phyloP scores from a whole-genome alignment of 2,888 invertebrate species.

The Eupeodes luniger region DNA sequence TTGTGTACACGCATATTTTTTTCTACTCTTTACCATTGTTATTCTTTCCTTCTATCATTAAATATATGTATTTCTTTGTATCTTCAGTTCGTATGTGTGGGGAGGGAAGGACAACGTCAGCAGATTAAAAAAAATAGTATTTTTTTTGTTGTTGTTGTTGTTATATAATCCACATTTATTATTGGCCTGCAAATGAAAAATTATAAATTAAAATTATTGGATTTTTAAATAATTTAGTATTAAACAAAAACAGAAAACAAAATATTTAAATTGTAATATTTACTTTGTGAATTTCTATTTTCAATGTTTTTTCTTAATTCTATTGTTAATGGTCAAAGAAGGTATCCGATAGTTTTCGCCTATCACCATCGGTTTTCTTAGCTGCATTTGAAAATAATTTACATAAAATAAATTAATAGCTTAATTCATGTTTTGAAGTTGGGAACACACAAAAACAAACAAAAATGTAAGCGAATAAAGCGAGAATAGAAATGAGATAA shows the following conservation, averaged over 20 bases:
- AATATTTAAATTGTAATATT: conserved; percentile 46
- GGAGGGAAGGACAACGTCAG: conserved; percentile 81
- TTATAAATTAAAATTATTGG: background rate
- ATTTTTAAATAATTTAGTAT: background rate
- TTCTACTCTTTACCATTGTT: conserved; percentile 55
- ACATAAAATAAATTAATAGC: conserved; percentile 3
- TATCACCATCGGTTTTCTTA: conserved; percentile 68
- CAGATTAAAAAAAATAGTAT: conserved; percentile 79
- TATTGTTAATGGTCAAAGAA: conserved; percentile 75
- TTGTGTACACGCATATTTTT: conserved; percentile 53
- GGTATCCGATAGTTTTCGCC: conserved; percentile 71
- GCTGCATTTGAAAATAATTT: conserved; percentile 70
- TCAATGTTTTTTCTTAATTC: conserved; percentile 56
- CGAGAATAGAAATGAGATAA: conserved; percentile 1
- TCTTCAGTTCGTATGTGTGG: conserved; percentile 76
- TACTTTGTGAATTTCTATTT: conserved; percentile 70
- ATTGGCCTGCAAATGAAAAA: conserved; percentile 80
- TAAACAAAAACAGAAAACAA: background rate
- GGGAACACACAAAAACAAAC: conserved; percentile 2
- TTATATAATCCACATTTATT: conserved; percentile 79
- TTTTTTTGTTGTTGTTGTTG: conserved; percentile 77
- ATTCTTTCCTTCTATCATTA: conserved; percentile 48
- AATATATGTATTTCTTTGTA: conserved; percentile 80
- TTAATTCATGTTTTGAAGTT: conserved; percentile 1
- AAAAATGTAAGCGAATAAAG: background rate